Evolutionary conservation across 2,888 invertebrate species (phyloP).

Genomic region (Argyresthia goedartella): DNA sequence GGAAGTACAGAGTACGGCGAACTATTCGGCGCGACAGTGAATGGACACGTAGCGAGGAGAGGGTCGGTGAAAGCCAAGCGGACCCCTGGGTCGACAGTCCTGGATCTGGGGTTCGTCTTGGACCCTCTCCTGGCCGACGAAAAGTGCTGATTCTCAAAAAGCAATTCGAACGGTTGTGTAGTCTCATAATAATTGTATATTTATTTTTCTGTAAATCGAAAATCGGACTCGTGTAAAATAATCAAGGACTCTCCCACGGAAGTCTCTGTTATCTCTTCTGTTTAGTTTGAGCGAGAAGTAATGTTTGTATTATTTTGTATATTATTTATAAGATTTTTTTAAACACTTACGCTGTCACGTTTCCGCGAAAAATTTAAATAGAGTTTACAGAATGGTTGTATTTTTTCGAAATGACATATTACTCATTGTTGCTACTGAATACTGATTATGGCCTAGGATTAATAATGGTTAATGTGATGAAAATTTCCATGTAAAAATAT

Average conservation of each 20-base stretch:
- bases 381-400: slow-evolving; percentile 61
- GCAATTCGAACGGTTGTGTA: slow-evolving; percentile 55
- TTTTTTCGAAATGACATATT: slow-evolving; percentile 60
- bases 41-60: slow-evolving; percentile 31
- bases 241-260: slow-evolving; percentile 50
- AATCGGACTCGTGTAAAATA: slow-evolving; percentile 50
- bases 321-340: slow-evolving; percentile 67
- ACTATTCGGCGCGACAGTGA: slow-evolving; percentile 31
- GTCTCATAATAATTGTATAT: slow-evolving; percentile 60
- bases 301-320: slow-evolving; percentile 71
- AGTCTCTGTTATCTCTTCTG: slow-evolving; percentile 51
- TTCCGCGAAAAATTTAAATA: slow-evolving; percentile 42
- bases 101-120: slow-evolving; percentile 55
- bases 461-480: slow-evolving; percentile 64
- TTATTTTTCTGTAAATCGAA: slow-evolving; percentile 61
- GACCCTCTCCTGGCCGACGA: slow-evolving; percentile 64
- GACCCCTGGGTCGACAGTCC: too few species aligned
- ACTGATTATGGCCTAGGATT: slow-evolving; percentile 61
- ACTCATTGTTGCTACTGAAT: slow-evolving; percentile 59
- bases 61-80: slow-evolving; percentile 29
- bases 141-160: slow-evolving; percentile 50
- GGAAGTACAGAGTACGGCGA: slow-evolving; percentile 17
- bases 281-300: slow-evolving; percentile 42
- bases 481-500: slow-evolving; percentile 71
- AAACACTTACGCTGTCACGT: slow-evolving; percentile 37